Conservation (phyloP, 2,113 vertebrate species). For the Chlorocebus sabaeus region DNA sequence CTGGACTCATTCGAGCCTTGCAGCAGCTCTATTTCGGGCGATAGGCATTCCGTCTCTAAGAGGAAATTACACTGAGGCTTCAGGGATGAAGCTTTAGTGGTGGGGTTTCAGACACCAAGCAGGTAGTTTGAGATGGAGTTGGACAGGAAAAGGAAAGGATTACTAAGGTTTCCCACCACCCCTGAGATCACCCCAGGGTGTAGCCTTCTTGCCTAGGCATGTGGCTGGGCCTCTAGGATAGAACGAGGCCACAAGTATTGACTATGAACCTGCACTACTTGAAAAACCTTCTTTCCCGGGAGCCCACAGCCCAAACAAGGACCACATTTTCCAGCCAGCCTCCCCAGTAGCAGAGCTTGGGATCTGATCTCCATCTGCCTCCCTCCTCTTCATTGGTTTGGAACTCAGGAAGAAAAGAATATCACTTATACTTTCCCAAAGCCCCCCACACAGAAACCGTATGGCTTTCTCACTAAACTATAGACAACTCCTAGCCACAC, state of each 20-base stretch:
- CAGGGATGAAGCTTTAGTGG: background rate
- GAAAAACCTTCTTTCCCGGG: too few species aligned
- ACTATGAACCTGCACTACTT: background rate
- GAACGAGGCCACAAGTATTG: background rate
- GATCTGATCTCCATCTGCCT: background rate
- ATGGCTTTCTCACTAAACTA: background rate
- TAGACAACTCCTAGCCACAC: background rate
- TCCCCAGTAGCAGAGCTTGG: background rate
- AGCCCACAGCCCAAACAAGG: background rate
- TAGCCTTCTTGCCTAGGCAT: background rate
- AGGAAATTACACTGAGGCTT: background rate
- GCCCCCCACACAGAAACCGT: background rate
- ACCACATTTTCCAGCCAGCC: background rate
- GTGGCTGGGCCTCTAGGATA: background rate
- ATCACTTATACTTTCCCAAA: background rate
- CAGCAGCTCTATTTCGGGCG: background rate
- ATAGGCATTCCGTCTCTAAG: background rate
- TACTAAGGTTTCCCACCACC: background rate
- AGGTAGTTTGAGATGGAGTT: background rate
- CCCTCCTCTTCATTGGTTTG: background rate
- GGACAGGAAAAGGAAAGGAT: background rate
- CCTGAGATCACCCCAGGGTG: background rate
- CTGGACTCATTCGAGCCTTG: fast-evolving
- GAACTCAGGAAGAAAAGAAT: background rate
- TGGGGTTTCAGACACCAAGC: background rate